These are phyloP conservation scores for Vireo griseus DNA, from an alignment of 2,797 vertebrate species.

Conservation along the genomic window DNA sequence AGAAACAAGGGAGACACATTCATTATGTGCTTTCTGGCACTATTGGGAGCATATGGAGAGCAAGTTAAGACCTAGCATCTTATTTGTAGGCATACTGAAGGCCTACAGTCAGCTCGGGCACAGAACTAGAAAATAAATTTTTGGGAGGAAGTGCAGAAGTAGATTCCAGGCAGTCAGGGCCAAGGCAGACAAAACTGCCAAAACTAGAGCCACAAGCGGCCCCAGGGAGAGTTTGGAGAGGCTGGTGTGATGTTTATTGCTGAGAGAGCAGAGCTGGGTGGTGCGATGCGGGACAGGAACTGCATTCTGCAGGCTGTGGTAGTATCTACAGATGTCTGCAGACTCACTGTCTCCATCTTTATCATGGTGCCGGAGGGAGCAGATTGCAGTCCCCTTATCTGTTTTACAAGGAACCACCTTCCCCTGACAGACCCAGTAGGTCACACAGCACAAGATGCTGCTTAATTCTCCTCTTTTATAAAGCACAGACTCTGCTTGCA, in stretches of 20 bases:
- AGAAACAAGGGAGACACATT: conserved; percentile 52
- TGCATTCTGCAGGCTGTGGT: neutral
- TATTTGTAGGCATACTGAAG: conserved; percentile 41
- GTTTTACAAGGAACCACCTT: neutral
- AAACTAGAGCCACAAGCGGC: neutral
- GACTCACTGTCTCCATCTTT: neutral
- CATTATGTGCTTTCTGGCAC: conserved; percentile 54
- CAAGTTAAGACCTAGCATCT: conserved; percentile 33
- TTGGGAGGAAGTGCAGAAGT: conserved; percentile 1
- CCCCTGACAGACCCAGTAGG: neutral
- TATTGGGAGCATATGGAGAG: conserved; percentile 3
- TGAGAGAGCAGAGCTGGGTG: neutral
- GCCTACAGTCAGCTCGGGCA: neutral
- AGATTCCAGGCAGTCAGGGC: conserved; percentile 43
- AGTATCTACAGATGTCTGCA: neutral
- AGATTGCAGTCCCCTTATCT: neutral
- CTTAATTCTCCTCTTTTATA: neutral
- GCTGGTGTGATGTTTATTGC: conserved; percentile 59
- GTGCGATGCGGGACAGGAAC: neutral
- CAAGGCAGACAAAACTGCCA: conserved; percentile 49
- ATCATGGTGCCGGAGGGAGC: neutral
- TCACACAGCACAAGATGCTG: neutral
- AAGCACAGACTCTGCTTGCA: neutral
- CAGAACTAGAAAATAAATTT: conserved; percentile 37
- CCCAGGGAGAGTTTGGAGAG: conserved; percentile 31